A percentile compares a stretch with the other conserved stretches of the same genome.
Evolutionary conservation across 2,797 vertebrate species (phyloP).

Genomic region (Scyliorhinus canicula): DNA sequence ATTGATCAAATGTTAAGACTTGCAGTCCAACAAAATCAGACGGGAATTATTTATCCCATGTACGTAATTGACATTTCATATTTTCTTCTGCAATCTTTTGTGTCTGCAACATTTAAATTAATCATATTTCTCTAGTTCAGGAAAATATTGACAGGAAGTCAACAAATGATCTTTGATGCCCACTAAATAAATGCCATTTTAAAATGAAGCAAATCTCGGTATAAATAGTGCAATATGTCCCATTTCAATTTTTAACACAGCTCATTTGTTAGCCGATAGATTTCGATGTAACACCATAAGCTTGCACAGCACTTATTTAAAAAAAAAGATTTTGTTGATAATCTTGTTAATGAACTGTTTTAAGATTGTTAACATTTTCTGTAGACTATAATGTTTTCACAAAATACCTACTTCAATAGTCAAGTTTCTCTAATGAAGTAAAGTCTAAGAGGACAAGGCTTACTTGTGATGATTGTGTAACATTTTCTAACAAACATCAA

Average conservation of each 20-base stretch:
- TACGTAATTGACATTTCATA: not conserved
- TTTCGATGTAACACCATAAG: not conserved
- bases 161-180: not conserved
- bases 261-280: not conserved
- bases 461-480: not conserved
- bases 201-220: not conserved
- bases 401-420: not conserved
- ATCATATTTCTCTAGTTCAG: not conserved
- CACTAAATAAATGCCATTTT: not conserved
- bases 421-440: constrained; percentile 4
- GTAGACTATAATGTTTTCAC: not conserved
- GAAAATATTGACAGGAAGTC: not conserved
- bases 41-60: not conserved
- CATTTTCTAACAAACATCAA: not conserved
- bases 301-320: not conserved
- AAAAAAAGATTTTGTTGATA: not conserved
- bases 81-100: not conserved
- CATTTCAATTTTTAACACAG: not conserved
- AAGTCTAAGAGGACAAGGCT: not conserved
- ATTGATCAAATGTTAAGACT: not conserved
- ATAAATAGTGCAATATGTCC: not conserved
- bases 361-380: not conserved
- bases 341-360: not conserved
- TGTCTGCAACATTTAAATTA: not conserved
- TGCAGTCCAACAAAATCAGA: not conserved